Base-by-base conservation (phyloP, 1,140 invertebrate genomes). In the Drosophila sp. region DNA sequence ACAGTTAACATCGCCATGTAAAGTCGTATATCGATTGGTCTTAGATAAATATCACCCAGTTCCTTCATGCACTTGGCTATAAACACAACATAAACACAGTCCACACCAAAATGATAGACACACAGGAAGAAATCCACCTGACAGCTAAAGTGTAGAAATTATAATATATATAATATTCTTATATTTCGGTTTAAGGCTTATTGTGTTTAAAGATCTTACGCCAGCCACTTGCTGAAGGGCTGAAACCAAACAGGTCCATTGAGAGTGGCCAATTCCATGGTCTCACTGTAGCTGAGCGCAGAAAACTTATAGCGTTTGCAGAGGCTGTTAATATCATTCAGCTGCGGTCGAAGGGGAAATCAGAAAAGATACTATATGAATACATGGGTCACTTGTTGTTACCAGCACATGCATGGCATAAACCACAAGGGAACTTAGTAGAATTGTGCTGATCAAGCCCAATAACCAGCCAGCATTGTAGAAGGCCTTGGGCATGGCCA, bases 391-490 rank as follows among this genome's bases (percentile, higher is more conserved):
- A 50, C 6, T 32, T 50, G 40, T 7, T 2, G 4, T 9, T 76
- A 86, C 82, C 82, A 86, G 43, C 5, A 81, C 51, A 41, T 86
- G 78, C 56, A 87, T 57, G 11, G 78, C 46, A 65, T 87, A 78
- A 0, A 76, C 45, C 13, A 86, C 27, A 21, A 81, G 36, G 25
- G 3, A 14, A 13, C 56, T 27, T 1, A 86, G 32, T 4, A 66
- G 6, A 6, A 87, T 0, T 4, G 82, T 72, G 67, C 59, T 51
- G 8, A 78, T n/a, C 1, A 87, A 11, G 1, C 82, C 82, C 0
- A 57, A 4, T 1, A 81, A 5, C 78, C 82, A 87, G 25, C 82
- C 82, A 0, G 78, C 46, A 34, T 72, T 48, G 8, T 36, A 4
- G 13, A 53, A 86, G 27, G 63, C 78, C 9, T 29, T 27, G 2